These are phyloP conservation scores for Drosophila ambigua DNA, from an alignment of 1,140 invertebrate genomes.

Conservation along the genomic window DNA sequence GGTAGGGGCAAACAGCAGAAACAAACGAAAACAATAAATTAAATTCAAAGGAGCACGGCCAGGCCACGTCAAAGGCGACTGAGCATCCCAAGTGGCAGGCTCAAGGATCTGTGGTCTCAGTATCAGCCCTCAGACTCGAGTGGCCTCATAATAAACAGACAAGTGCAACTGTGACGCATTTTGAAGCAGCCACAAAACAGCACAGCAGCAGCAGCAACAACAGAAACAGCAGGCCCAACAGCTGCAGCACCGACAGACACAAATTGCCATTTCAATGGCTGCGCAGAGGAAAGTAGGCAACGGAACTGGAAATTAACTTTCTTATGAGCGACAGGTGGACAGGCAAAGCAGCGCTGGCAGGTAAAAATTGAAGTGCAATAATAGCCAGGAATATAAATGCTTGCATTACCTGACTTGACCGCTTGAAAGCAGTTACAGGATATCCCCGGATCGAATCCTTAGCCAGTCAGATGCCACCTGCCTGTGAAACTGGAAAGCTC, in stretches of 20 bases:
- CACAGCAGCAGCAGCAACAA: conserved; percentile 9
- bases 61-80: conserved; percentile 65
- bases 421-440: too few relatives aligned
- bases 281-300: not conserved
- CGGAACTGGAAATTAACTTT: conserved; percentile 14
- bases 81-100: conserved; percentile 49
- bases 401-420: too few relatives aligned
- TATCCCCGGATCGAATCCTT: too few relatives aligned
- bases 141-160: conserved; percentile 73
- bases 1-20: conserved; percentile 21
- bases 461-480: too few relatives aligned
- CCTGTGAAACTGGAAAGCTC: conserved; percentile 1
- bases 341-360: too few relatives aligned
- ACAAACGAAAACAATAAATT: conserved; percentile 76
- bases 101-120: conserved; percentile 54
- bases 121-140: conserved; percentile 57
- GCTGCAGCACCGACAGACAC: conserved; percentile 9
- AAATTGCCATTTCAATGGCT: conserved; percentile 19
- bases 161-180: conserved; percentile 64
- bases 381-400: too few relatives aligned
- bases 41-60: conserved; percentile 64
- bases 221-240: conserved; percentile 21
- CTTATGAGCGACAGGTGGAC: conserved; percentile 21
- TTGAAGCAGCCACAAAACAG: conserved; percentile 2
- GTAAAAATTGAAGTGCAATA: too few relatives aligned